These are phyloP conservation scores for Macrotis lagotis DNA, from an alignment of 2,113 vertebrate species.

Conservation along the genomic window DNA sequence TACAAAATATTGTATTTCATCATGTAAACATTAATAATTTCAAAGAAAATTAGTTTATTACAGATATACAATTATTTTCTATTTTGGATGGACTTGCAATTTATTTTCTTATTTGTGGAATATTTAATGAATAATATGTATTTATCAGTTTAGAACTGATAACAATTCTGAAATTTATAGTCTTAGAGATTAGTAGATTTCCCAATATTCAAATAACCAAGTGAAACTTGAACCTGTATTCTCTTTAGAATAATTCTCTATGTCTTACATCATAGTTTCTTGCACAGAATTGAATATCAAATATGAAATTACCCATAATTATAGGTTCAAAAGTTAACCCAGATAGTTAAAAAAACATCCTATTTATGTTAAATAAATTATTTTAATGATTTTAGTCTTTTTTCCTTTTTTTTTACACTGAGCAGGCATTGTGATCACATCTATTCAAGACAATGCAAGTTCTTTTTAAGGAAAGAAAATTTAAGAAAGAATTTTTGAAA, in stretches of 20 bases:
- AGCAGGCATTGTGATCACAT: not conserved
- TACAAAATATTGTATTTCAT: not conserved
- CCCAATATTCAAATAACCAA: not conserved
- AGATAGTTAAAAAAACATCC: not conserved
- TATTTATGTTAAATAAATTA: not conserved
- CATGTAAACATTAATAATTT: not conserved
- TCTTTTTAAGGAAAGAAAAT: not conserved
- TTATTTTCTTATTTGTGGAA: not conserved
- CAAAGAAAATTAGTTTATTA: not conserved
- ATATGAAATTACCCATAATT: not conserved
- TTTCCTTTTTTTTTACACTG: not conserved
- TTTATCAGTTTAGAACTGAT: not conserved
- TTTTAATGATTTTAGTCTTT: not conserved
- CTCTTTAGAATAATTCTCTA: not conserved
- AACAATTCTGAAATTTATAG: not conserved
- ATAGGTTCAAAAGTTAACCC: not conserved
- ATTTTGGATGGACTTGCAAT: not conserved
- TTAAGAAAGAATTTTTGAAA: not conserved
- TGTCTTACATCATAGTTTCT: not conserved
- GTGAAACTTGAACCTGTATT: not conserved
- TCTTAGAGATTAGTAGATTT: not conserved
- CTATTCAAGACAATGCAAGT: not conserved
- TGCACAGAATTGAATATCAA: not conserved
- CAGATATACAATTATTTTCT: not conserved
- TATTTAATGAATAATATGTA: not conserved